These are phyloP conservation scores for Crepidodera aurea DNA, from an alignment of 2,888 invertebrate species.

Conservation along the genomic window DNA sequence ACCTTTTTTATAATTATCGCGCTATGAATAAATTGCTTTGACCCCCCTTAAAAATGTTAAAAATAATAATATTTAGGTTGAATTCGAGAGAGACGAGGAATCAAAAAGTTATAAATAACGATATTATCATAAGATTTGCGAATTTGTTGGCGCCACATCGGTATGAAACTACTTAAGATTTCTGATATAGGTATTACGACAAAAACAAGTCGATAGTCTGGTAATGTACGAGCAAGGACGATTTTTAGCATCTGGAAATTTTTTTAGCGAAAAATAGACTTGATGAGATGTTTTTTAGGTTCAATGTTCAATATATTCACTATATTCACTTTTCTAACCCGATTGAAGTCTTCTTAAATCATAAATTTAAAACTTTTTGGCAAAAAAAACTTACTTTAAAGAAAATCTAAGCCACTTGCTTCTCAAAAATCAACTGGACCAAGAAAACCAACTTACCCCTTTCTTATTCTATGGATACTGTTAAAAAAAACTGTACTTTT, in stretches of 20 bases:
- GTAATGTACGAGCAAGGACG: slow-evolving; percentile 46
- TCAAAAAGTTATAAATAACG: slow-evolving; percentile 47
- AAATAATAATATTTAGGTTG: slow-evolving; percentile 15
- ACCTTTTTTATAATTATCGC: background rate
- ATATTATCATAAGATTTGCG: slow-evolving; percentile 52
- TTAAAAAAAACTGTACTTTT: too few relatives aligned
- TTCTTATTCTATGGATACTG: too few relatives aligned
- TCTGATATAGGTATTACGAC: slow-evolving; percentile 54
- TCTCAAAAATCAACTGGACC: too few relatives aligned
- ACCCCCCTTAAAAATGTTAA: slow-evolving; percentile 8
- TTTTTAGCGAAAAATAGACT: too few relatives aligned
- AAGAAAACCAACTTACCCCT: too few relatives aligned
- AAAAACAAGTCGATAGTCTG: slow-evolving; percentile 52
- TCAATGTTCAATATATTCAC: too few relatives aligned
- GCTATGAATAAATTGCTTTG: background rate
- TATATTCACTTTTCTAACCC: too few relatives aligned
- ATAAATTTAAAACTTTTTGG: too few relatives aligned
- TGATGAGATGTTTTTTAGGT: too few relatives aligned
- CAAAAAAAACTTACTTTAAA: too few relatives aligned
- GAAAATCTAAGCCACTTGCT: too few relatives aligned
- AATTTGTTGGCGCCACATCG: slow-evolving; percentile 50
- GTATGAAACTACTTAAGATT: slow-evolving; percentile 44
- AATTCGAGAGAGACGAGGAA: background rate
- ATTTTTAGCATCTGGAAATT: slow-evolving; percentile 25
- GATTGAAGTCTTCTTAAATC: too few relatives aligned